phyloP scores from a whole-genome alignment of 2,797 vertebrate genomes.

The Halcyon chelicuti region DNA sequence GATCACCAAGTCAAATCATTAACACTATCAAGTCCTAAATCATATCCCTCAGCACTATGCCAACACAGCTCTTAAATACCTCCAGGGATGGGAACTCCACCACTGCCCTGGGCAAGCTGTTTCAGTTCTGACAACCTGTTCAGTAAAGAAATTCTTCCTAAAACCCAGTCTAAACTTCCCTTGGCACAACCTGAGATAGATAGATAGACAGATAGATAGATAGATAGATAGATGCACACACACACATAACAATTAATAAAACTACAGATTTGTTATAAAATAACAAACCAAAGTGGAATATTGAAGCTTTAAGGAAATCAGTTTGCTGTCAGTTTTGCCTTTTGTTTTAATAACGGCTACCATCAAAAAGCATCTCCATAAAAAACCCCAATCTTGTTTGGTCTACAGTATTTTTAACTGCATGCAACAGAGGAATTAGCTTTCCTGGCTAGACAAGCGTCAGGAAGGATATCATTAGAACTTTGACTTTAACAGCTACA shows the following conservation, averaged over 20 bases:
- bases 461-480: constrained; percentile 11
- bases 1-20: too few relatives aligned
- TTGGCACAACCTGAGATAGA: too few relatives aligned
- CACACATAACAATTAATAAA: background rate
- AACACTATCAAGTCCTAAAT: too few relatives aligned
- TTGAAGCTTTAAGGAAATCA: background rate
- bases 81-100: too few relatives aligned
- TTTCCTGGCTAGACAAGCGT: background rate
- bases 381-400: background rate
- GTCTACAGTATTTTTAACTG: background rate
- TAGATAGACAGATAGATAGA: too few relatives aligned
- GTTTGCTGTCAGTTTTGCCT: background rate
- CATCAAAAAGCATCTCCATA: background rate
- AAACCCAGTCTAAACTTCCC: too few relatives aligned
- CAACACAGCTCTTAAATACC: too few relatives aligned
- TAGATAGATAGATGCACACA: too few relatives aligned
- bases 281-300: background rate
- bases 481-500: background rate
- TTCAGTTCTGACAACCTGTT: too few relatives aligned
- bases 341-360: background rate
- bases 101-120: too few relatives aligned
- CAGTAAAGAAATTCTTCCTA: too few relatives aligned
- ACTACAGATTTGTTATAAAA: background rate
- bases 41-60: too few relatives aligned
- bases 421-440: background rate